Base-by-base conservation (phyloP, 2,888 invertebrate species). In the Volucella inflata region DNA sequence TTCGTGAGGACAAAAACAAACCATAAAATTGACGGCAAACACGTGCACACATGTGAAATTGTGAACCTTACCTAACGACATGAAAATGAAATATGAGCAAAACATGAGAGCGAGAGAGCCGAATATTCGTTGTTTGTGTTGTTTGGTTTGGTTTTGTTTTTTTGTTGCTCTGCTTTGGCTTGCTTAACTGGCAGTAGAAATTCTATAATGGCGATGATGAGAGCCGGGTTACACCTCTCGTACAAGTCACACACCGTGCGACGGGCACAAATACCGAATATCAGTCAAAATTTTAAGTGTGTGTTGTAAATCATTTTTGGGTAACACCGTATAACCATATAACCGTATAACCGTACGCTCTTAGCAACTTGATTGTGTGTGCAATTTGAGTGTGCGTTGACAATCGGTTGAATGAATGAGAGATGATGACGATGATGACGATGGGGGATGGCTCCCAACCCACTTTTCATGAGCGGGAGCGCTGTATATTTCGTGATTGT, bases 51-150 rank as follows among this genome's bases (percentile, higher is more conserved):
- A 81, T 80, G 85, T 85, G 85, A 85, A 81, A 79, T 75, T 80
- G 85, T 85, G 85, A 85, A 81, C 84, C 79, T 79, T 84, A 67
- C 83, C 83, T 70, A 84, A 79, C 67, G 48, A 88, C 89, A 89
- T 89, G 89, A 90, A 88, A 90, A 89, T 89, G 89, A 90, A 88
- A 90, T 89, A 90, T 89, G 89, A 89, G 90, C 90, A 89, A 89
- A 90, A 90, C 89, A 89, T 30, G 40, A 85, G 81, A 85, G 85
- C 72, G 85, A 85, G 85, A 85, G 67, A 85, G 62, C 67, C 71
- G 67, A 80, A 30, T 71, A 53, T 67, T 6, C 72, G 48, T 75
- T 72, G 80, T 79, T n/a, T 51, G 57, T 75, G 71, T 80, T 80
- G 77, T 81, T 77, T n/a, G n/a, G n/a, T n/a, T n/a, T n/a, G n/a